phyloP scores from a whole-genome alignment of 2,888 invertebrate species.

The Meghimatium bilineatum region DNA sequence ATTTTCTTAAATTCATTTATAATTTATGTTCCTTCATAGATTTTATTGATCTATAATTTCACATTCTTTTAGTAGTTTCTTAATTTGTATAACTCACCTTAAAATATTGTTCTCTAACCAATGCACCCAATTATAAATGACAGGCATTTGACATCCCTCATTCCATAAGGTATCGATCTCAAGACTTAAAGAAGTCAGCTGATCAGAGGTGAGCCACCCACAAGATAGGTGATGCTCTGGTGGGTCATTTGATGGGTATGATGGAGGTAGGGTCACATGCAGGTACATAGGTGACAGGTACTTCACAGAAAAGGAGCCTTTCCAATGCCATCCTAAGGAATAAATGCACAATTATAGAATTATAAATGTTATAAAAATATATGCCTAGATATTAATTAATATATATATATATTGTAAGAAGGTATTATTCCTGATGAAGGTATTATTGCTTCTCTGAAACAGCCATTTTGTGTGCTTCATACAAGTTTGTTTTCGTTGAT shows the following conservation, averaged over 20 bases:
- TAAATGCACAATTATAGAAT: neutral
- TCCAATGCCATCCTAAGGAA: slow-evolving; percentile 57
- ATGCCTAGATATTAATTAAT: no score
- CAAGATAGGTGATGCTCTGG: slow-evolving; percentile 65
- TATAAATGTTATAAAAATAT: no score
- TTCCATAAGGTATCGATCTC: slow-evolving; percentile 66
- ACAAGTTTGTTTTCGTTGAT: no score
- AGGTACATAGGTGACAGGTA: slow-evolving; percentile 66
- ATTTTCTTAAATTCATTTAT: no score
- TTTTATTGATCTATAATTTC: no score
- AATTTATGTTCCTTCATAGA: no score
- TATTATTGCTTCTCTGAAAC: no score
- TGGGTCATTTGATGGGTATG: slow-evolving; percentile 64
- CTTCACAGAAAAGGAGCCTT: slow-evolving; percentile 58
- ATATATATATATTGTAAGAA: no score
- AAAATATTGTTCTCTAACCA: slow-evolving; percentile 67
- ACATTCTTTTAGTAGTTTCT: no score
- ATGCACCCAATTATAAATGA: slow-evolving; percentile 69
- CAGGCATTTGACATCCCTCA: slow-evolving; percentile 58
- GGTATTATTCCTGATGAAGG: no score
- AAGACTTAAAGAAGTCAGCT: slow-evolving; percentile 62
- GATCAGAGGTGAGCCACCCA: slow-evolving; percentile 62
- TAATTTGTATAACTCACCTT: slow-evolving; percentile 55
- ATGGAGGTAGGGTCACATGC: slow-evolving; percentile 62
- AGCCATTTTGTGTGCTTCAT: no score